A percentile compares a stretch with the other conserved stretches of the same genome.
Evolutionary conservation across 1,140 invertebrate genomes (phyloP).

Genomic region (Tetramorium simillimum): DNA sequence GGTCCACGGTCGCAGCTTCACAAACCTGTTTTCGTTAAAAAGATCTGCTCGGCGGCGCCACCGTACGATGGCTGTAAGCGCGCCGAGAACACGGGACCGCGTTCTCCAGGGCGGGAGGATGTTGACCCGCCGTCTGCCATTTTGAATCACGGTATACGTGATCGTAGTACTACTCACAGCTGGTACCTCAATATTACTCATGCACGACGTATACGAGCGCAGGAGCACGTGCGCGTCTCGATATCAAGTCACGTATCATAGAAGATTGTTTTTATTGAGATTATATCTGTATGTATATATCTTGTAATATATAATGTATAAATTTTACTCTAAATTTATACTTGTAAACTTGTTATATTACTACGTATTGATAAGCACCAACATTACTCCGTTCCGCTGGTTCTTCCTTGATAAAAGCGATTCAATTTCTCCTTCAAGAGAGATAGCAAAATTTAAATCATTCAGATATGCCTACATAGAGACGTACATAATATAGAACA

Average conservation of each 20-base stretch:
- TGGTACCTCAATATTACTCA: conserved; percentile 66
- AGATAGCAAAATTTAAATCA: not conserved
- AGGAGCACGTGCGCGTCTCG: conserved; percentile 61
- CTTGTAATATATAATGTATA: not conserved
- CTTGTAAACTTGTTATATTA: conserved; percentile 1
- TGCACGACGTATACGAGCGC: conserved; percentile 48
- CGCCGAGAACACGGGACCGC: conserved; percentile 27
- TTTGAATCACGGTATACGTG: conserved; percentile 74
- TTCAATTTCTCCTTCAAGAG: not conserved
- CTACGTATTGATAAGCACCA: not conserved
- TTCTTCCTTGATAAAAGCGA: not conserved
- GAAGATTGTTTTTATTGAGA: conserved; percentile 33
- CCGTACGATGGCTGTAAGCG: conserved; percentile 43
- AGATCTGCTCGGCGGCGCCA: conserved; percentile 69
- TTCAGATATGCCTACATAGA: too few relatives aligned
- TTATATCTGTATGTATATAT: not conserved
- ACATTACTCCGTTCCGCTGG: not conserved
- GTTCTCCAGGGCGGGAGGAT: conserved; percentile 74
- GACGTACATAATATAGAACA: not conserved
- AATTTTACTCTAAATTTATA: not conserved
- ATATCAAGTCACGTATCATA: conserved; percentile 59
- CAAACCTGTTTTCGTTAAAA: conserved; percentile 72
- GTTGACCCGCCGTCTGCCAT: conserved; percentile 79
- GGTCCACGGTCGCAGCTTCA: conserved; percentile 68
- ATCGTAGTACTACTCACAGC: conserved; percentile 80